A percentile compares a stretch with the other conserved stretches of the same genome.
phyloP scores from a whole-genome alignment of 1,140 invertebrate species.

The Palaemon carinicauda region DNA sequence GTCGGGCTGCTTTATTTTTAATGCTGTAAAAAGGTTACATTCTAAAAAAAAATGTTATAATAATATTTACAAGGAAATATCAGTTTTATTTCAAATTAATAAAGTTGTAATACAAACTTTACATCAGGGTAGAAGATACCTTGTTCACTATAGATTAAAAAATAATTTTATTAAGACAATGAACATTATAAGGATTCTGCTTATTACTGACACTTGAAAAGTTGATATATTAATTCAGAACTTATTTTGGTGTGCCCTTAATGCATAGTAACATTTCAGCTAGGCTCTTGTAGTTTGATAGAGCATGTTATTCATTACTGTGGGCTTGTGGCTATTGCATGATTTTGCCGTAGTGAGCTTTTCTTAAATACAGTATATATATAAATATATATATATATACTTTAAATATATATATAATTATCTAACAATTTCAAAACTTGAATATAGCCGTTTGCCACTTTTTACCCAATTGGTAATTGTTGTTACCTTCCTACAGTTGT shows the following conservation, averaged over 20 bases:
- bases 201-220: background rate
- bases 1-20: too few species aligned
- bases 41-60: too few species aligned
- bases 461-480: slow-evolving; percentile 56
- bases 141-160: too few species aligned
- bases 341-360: slow-evolving; percentile 58
- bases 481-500: slow-evolving; percentile 43
- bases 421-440: slow-evolving; percentile 52
- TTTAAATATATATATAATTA: slow-evolving; percentile 1
- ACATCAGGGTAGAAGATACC: too few species aligned
- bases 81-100: too few species aligned
- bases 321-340: slow-evolving; percentile 55
- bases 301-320: slow-evolving; percentile 53
- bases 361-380: slow-evolving; percentile 43
- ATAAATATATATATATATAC: slow-evolving; percentile 19
- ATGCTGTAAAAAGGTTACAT: too few species aligned
- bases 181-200: background rate
- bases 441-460: slow-evolving; percentile 54
- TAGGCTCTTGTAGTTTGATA: slow-evolving; percentile 52
- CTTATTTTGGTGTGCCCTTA: slow-evolving; percentile 55
- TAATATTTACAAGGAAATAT: too few species aligned
- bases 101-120: too few species aligned
- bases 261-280: slow-evolving; percentile 54
- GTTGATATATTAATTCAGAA: slow-evolving; percentile 26
- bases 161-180: background rate